These are phyloP conservation scores for Rafetus swinhoei DNA, from an alignment of 2,113 vertebrate species.

Conservation along the genomic window DNA sequence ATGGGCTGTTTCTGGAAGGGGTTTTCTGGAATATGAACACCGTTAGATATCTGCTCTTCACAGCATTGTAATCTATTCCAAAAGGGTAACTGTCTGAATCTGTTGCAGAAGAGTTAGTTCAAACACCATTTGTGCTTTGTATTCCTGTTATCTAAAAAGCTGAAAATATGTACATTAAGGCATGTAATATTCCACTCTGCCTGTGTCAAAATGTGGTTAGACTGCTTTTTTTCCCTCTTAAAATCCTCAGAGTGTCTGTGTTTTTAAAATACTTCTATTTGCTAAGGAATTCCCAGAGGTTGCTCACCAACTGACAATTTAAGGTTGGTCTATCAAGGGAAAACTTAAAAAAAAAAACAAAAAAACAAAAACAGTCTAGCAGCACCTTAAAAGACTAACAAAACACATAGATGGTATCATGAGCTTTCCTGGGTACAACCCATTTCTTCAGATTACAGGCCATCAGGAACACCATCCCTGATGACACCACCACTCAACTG, in stretches of 20 bases:
- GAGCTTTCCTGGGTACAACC: too few relatives aligned
- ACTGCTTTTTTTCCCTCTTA: background rate
- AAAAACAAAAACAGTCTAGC: too few relatives aligned
- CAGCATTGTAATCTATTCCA: background rate
- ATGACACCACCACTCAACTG: too few relatives aligned
- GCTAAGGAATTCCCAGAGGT: accelerated
- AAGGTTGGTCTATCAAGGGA: too few relatives aligned
- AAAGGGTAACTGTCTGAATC: background rate
- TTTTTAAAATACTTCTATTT: background rate
- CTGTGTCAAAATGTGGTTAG: background rate
- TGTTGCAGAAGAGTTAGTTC: background rate
- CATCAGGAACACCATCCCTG: too few relatives aligned
- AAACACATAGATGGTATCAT: too few relatives aligned
- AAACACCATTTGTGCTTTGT: background rate
- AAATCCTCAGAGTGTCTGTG: background rate
- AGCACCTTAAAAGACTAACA: too few relatives aligned
- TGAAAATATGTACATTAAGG: background rate
- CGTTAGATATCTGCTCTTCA: background rate
- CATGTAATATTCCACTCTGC: background rate
- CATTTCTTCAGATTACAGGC: too few relatives aligned
- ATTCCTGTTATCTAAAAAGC: too few relatives aligned
- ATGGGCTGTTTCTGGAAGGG: background rate
- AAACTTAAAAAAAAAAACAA: too few relatives aligned
- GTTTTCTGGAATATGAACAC: background rate
- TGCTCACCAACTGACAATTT: background rate